These are phyloP conservation scores for Pogonocichla stellata DNA, from an alignment of 2,113 vertebrate genomes.

Conservation along the genomic window DNA sequence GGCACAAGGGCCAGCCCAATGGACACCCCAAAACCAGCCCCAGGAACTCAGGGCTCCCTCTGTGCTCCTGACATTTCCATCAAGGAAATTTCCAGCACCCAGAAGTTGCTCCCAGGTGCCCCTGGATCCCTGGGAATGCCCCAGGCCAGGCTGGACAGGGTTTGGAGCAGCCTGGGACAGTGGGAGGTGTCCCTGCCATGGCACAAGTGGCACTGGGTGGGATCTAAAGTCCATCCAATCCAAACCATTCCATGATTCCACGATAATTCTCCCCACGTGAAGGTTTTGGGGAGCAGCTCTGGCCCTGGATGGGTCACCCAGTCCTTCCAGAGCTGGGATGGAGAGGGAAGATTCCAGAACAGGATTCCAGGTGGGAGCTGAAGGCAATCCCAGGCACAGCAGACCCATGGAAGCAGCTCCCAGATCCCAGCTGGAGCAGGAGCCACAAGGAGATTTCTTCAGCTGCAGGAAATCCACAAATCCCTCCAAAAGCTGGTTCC, in stretches of 20 bases:
- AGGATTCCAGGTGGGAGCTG: neutral
- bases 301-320: neutral
- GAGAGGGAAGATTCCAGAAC: neutral
- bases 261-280: accelerated
- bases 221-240: neutral
- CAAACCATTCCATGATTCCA: neutral
- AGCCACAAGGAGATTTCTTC: too few species aligned
- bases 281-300: neutral
- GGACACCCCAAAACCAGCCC: too few species aligned
- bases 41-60: neutral
- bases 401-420: neutral
- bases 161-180: neutral
- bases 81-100: accelerated
- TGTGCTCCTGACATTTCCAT: accelerated
- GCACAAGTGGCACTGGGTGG: neutral
- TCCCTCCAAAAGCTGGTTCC: neutral
- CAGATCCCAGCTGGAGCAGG: neutral
- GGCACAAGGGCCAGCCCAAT: too few species aligned
- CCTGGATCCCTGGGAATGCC: neutral
- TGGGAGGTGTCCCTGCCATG: neutral
- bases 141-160: neutral
- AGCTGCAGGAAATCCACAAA: neutral
- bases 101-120: accelerated
- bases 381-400: neutral
- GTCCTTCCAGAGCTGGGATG: too few species aligned